Evolutionary conservation across 1,140 invertebrate genomes (phyloP).

Genomic region (Ylistrum balloti): DNA sequence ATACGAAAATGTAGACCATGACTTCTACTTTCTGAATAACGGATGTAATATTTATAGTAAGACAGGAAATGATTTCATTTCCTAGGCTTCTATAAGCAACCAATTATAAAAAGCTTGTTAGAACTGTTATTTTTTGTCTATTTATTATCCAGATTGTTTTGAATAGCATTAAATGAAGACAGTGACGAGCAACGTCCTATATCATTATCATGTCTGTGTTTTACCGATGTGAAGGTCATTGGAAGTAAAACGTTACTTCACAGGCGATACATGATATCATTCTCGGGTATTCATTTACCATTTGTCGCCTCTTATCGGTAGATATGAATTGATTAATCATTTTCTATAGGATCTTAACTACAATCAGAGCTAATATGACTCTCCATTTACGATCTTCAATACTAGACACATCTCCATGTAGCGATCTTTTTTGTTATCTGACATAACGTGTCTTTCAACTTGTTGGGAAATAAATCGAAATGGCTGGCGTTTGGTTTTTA

Average conservation of each 20-base stretch:
- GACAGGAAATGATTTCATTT: no score
- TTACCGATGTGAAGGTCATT: background rate
- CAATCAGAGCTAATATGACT: background rate
- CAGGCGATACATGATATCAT: background rate
- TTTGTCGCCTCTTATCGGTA: background rate
- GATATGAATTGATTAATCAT: slow-evolving; percentile 12
- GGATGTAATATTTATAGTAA: no score
- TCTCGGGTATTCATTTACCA: background rate
- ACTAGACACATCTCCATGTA: background rate
- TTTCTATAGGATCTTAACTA: background rate
- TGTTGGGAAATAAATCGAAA: background rate
- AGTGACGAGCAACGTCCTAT: no score
- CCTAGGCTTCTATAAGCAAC: no score
- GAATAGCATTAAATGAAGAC: no score
- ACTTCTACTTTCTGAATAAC: no score
- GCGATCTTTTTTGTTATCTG: background rate
- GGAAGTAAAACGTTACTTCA: background rate
- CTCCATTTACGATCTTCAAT: background rate
- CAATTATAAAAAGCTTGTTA: no score
- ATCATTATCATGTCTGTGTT: no score
- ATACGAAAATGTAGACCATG: no score
- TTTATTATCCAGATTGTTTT: no score
- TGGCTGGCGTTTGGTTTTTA: background rate
- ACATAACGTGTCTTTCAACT: slow-evolving; percentile 15
- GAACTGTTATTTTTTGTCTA: no score